Percentiles rank a stretch among this genome's conserved stretches.
Conservation (phyloP, 2,888 invertebrate species). For the Netelia fuscicornis region DNA sequence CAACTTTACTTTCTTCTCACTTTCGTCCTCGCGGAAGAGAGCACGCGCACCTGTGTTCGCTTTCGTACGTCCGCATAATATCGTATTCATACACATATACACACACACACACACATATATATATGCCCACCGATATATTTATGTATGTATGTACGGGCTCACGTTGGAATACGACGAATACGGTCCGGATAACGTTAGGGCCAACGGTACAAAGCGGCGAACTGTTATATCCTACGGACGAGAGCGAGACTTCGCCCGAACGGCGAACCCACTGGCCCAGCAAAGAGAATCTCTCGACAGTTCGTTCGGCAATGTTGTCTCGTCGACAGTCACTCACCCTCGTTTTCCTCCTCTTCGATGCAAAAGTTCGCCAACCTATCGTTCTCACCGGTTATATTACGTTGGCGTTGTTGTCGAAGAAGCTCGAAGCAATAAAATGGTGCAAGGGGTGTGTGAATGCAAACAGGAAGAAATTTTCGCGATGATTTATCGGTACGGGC, state of each 20-base stretch:
- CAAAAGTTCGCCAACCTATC: background rate
- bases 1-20: slow-evolving; percentile 67
- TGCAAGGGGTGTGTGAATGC: slow-evolving; percentile 13
- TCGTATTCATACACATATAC: background rate
- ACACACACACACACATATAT: background rate
- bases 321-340: slow-evolving; percentile 68
- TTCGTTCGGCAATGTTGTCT: slow-evolving; percentile 78
- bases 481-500: background rate
- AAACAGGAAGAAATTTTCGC: background rate
- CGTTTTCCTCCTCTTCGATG: background rate
- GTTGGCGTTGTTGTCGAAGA: background rate
- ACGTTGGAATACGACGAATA: slow-evolving; percentile 65
- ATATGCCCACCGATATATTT: slow-evolving; percentile 10
- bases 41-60: slow-evolving; percentile 62
- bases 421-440: slow-evolving; percentile 9
- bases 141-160: slow-evolving; percentile 49
- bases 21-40: slow-evolving; percentile 60
- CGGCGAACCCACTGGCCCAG: slow-evolving; percentile 81
- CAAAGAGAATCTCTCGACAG: slow-evolving; percentile 75
- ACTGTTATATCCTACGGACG: slow-evolving; percentile 80
- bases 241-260: slow-evolving; percentile 61
- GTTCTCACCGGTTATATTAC: background rate
- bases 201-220: slow-evolving; percentile 80
- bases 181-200: slow-evolving; percentile 80
- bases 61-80: slow-evolving; percentile 67